Percentiles rank a stretch among this genome's conserved stretches.
These are phyloP conservation scores for Chionis minor DNA, from an alignment of 2,113 vertebrate species.

Conservation along the genomic window DNA sequence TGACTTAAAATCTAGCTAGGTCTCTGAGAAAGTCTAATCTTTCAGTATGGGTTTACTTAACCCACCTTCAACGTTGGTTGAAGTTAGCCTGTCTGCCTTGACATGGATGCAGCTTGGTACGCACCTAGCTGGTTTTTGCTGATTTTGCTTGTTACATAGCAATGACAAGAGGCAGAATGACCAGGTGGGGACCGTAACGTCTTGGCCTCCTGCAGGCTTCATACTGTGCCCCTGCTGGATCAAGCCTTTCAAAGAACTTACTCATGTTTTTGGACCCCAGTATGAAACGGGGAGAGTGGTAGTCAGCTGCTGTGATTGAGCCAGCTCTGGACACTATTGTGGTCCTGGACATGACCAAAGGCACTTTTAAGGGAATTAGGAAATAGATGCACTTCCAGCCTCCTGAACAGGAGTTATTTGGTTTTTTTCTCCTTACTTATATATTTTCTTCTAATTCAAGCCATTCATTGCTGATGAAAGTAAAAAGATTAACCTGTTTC, in stretches of 20 bases:
- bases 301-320: background rate
- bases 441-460: background rate
- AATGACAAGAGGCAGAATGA: background rate
- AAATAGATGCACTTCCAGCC: background rate
- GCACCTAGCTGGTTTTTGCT: background rate
- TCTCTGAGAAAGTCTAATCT: background rate
- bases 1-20: background rate
- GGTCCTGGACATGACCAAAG: background rate
- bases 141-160: background rate
- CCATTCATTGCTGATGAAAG: background rate
- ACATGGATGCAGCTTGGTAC: rapidly evolving
- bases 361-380: background rate
- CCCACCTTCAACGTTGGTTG: rapidly evolving
- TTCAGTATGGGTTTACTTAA: background rate
- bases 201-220: background rate
- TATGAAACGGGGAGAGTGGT: background rate
- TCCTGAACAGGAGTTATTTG: background rate
- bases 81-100: background rate
- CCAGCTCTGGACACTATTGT: background rate
- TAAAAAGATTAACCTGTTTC: background rate
- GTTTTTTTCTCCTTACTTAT: background rate
- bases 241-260: background rate
- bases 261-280: background rate
- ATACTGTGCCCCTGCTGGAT: background rate
- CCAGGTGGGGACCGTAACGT: background rate